Evolutionary conservation across 2,113 vertebrate species (phyloP), one percentile per base, ranked within the genome.

Genomic region (Rana temporaria): DNA sequence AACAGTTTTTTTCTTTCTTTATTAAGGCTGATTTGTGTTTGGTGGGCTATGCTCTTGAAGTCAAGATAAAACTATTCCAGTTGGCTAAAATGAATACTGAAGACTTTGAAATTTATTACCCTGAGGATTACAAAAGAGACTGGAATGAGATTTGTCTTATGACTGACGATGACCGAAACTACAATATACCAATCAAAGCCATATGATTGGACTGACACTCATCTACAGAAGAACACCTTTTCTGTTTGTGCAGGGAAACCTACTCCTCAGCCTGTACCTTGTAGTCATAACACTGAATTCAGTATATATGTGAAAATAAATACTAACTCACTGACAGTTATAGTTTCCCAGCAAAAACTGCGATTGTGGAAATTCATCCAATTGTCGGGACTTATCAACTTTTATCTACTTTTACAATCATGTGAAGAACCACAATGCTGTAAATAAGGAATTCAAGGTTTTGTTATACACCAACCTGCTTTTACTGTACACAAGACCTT

Each of bases 21-120:
- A 84, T 86, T 85, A 85, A 95, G 94, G 89, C 92, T 82, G 94
- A 95, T 81, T 86, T 95, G 80, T 90, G 87, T 86, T 89, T 95
- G 84, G 91, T 95, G 52, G 93, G 92, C 71, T 91, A 93, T 68
- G 86, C 91, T 83, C 90, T 95, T 79, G 85, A 93, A 89, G 86
- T 95, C 32, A 94, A 89, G 85, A 93, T 95, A 84, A 90, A 87
- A 87, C 89, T 94, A 76, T 93, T 94, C 85, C 91, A 92, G 78
- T 87, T 95, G 56, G 91, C 87, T 82, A 94, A 88, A 82, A 92
- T 93, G 85, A 91, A 92, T 74, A 91, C 90, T 34, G 90, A 89
- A 82, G 90, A 92, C 87, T 95, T 94, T 86, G 78, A 91, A 86
- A 88, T 91, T 19, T 89, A 55, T 69, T 95, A 91, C 72, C 90